These are phyloP conservation scores for Xanthorhoe designata DNA, from an alignment of 2,888 invertebrate genomes.

Conservation along the genomic window DNA sequence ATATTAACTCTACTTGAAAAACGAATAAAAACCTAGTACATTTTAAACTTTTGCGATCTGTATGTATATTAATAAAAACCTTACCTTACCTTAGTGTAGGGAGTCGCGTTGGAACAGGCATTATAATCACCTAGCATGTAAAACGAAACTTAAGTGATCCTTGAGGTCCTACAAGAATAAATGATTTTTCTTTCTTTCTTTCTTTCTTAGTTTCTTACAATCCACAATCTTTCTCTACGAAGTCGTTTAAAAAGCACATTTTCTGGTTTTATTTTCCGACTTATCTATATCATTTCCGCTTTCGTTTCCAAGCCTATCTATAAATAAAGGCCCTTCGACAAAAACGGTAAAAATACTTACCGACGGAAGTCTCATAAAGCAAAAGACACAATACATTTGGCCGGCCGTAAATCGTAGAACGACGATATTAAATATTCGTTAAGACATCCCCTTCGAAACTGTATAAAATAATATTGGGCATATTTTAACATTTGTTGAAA, in stretches of 20 bases:
- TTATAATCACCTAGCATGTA: too few relatives aligned
- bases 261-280: neutral
- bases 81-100: too few relatives aligned
- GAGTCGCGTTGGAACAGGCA: too few relatives aligned
- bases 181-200: too few relatives aligned
- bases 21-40: too few relatives aligned
- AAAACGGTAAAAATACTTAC: constrained; percentile 38
- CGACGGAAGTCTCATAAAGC: constrained; percentile 48
- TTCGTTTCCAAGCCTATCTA: constrained; percentile 21
- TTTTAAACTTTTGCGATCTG: too few relatives aligned
- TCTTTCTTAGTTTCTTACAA: neutral
- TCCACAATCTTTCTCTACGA: neutral
- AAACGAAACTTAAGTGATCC: too few relatives aligned
- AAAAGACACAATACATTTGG: constrained; percentile 63
- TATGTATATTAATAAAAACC: too few relatives aligned
- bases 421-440: constrained; percentile 81
- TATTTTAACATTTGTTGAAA: constrained; percentile 56
- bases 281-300: constrained; percentile 10
- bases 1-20: too few relatives aligned
- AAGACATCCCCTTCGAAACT: constrained; percentile 70
- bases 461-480: constrained; percentile 79
- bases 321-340: constrained; percentile 38
- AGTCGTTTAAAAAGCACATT: neutral
- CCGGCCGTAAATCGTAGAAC: constrained; percentile 64
- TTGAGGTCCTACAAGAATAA: too few relatives aligned